These are phyloP conservation scores for Brachionus sp. DNA, from an alignment of 1,140 invertebrate species.

Conservation along the genomic window DNA sequence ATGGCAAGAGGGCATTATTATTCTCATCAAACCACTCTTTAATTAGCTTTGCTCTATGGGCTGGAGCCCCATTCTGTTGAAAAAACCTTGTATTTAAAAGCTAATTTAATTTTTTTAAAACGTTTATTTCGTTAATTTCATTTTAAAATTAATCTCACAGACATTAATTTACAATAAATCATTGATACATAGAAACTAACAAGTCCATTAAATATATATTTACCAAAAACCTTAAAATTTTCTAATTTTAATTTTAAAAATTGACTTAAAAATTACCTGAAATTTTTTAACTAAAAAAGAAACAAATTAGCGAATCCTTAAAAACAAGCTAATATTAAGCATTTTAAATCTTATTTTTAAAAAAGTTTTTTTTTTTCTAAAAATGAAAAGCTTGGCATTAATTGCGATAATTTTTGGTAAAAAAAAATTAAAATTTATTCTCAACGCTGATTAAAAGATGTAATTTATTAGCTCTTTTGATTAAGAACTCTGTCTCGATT, in stretches of 20 bases:
- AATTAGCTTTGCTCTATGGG: too few species aligned
- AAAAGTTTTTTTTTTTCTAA: neutral
- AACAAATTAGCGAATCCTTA: neutral
- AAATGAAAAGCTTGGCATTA: neutral
- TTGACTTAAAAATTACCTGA: neutral
- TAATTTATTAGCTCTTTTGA: neutral
- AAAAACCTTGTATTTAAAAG: too few species aligned
- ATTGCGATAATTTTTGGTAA: neutral
- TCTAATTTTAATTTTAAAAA: neutral
- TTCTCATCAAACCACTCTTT: too few species aligned
- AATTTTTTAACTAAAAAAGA: neutral
- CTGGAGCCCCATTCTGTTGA: too few species aligned
- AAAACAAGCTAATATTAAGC: neutral
- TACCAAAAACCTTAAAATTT: neutral
- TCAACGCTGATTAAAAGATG: neutral
- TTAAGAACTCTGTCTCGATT: neutral
- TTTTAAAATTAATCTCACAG: too few species aligned
- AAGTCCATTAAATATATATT: neutral
- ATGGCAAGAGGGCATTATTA: too few species aligned
- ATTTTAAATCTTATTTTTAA: neutral
- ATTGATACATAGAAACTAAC: too few species aligned
- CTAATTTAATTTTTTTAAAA: too few species aligned
- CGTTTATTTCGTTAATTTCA: too few species aligned
- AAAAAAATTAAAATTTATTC: neutral
- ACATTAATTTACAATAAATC: too few species aligned